A percentile compares a stretch with the other conserved stretches of the same genome.
phyloP scores from a whole-genome alignment of 2,797 vertebrate genomes.

The Champsocephalus esox region DNA sequence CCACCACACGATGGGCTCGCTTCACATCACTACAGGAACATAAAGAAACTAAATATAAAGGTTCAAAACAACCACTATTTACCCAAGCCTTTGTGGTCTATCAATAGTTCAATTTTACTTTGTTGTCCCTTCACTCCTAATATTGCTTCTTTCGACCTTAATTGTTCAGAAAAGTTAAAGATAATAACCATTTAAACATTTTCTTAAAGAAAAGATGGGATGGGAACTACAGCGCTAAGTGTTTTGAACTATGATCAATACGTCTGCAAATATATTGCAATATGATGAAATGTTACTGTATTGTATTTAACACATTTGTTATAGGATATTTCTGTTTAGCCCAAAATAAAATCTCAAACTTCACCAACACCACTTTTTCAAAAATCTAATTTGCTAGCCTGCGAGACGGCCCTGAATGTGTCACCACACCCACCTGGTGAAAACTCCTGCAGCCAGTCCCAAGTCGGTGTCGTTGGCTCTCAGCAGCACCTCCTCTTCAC shows the following conservation, averaged over 20 bases:
- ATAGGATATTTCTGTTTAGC: too few relatives aligned
- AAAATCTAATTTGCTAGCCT: not conserved
- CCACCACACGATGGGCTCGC: slow-evolving; percentile 92
- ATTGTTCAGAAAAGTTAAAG: not conserved
- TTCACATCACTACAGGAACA: slow-evolving; percentile 88
- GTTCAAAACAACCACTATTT: not conserved
- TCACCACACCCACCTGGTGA: slow-evolving; percentile 87
- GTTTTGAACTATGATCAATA: too few relatives aligned
- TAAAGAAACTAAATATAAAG: not conserved
- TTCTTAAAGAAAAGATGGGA: too few relatives aligned
- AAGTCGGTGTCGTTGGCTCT: slow-evolving; percentile 91
- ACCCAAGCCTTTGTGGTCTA: not conserved
- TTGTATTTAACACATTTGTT: too few relatives aligned
- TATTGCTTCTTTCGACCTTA: not conserved
- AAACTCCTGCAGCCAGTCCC: slow-evolving; percentile 95
- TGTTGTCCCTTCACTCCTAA: not conserved
- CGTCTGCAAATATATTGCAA: too few relatives aligned
- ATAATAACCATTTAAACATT: too few relatives aligned
- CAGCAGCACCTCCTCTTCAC: slow-evolving; percentile 91
- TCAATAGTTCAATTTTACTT: not conserved
- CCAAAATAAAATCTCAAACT: too few relatives aligned
- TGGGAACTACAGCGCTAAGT: too few relatives aligned
- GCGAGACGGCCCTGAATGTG: not conserved
- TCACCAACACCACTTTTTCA: not conserved
- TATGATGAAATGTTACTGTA: too few relatives aligned